phyloP scores from a whole-genome alignment of 2,888 invertebrate genomes.

The Theretra japonica region DNA sequence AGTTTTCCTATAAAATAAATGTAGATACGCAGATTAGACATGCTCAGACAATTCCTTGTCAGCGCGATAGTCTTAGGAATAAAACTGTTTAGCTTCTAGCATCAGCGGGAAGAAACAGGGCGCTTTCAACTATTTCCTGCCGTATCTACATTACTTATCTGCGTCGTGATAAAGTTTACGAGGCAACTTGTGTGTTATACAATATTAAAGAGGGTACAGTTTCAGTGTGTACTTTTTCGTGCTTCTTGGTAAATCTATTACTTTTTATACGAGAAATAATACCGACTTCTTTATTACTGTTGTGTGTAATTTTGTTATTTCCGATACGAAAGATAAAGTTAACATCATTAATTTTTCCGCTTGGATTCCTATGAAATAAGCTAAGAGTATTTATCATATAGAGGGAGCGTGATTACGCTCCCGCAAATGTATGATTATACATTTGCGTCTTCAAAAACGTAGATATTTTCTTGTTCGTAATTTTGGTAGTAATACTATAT shows the following conservation, averaged over 20 bases:
- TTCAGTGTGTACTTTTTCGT: constrained; percentile 44
- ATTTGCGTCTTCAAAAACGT: too few relatives aligned
- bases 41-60: background rate
- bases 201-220: constrained; percentile 47
- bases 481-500: too few relatives aligned
- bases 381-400: too few relatives aligned
- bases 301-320: background rate
- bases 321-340: background rate
- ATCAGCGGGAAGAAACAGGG: constrained; percentile 6
- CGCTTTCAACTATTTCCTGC: constrained; percentile 17
- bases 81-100: constrained; percentile 14
- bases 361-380: background rate
- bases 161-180: constrained; percentile 51
- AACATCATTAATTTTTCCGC: background rate
- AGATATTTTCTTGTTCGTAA: too few relatives aligned
- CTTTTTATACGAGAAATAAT: background rate
- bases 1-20: background rate
- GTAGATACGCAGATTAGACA: background rate
- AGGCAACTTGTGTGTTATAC: constrained; percentile 61
- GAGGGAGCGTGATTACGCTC: too few relatives aligned
- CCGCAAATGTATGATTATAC: too few relatives aligned
- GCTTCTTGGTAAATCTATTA: constrained; percentile 49
- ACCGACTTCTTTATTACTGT: background rate
- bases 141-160: constrained; percentile 27
- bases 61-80: background rate